Evolutionary conservation across 2,797 vertebrate genomes (phyloP).

Genomic region (Strix occidentalis): DNA sequence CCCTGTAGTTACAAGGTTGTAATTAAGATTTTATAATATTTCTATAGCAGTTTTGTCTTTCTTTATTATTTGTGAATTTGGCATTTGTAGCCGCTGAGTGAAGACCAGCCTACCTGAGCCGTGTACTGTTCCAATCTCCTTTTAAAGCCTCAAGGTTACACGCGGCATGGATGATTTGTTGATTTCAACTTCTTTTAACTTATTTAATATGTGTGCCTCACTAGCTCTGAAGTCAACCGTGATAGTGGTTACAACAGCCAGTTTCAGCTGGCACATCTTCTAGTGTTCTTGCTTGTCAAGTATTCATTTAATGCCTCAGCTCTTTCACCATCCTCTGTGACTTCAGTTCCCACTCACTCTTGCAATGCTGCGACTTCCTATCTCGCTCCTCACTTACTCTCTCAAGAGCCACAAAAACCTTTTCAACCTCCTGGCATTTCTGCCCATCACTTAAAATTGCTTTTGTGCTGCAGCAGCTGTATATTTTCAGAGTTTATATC

Average conservation of each 20-base stretch:
- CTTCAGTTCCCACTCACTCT: constrained; percentile 2
- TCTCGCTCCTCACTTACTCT: background rate
- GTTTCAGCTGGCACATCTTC: constrained; percentile 1
- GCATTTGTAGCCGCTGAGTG: background rate
- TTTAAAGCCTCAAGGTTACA: background rate
- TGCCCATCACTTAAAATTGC: background rate
- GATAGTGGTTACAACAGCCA: background rate
- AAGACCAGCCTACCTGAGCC: background rate
- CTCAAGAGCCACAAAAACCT: background rate
- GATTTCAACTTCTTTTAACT: constrained; percentile 43
- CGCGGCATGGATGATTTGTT: constrained; percentile 11
- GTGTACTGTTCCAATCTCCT: background rate
- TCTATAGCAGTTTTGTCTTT: background rate
- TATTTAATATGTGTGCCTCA: constrained; percentile 59
- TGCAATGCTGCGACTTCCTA: background rate
- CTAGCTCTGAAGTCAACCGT: constrained; percentile 47
- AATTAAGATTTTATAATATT: background rate
- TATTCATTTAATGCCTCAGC: constrained; percentile 46
- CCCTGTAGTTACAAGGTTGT: background rate
- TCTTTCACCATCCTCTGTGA: constrained; percentile 20
- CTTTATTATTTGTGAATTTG: background rate
- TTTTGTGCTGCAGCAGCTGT: background rate
- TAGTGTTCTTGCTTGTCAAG: background rate
- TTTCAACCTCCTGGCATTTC: constrained; percentile 26
- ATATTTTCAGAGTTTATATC: background rate